Evolutionary conservation across 2,888 invertebrate species (phyloP).

Genomic region (Herminia tarsipennalis): DNA sequence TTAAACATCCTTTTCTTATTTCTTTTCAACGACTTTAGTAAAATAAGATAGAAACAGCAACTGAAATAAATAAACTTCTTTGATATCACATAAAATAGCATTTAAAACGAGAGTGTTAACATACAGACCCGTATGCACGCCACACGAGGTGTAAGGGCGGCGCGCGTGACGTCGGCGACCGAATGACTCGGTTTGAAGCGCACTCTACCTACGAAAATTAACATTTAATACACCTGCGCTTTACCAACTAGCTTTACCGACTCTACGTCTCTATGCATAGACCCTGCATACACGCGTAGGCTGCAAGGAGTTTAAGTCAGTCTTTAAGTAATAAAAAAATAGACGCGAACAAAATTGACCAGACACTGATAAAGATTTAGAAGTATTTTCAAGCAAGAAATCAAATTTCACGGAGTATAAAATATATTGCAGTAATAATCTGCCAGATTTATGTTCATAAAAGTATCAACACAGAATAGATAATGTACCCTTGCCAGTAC

Average conservation of each 20-base stretch:
- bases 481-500: too few relatives aligned
- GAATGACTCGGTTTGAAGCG: slow-evolving; percentile 26
- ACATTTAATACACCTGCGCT: slow-evolving; percentile 39
- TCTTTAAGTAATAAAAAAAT: not conserved
- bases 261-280: not conserved
- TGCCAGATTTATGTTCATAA: too few relatives aligned
- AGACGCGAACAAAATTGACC: not conserved
- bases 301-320: not conserved
- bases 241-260: slow-evolving; percentile 11
- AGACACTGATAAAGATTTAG: too few relatives aligned
- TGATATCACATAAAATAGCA: not conserved
- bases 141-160: slow-evolving; percentile 17
- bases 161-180: slow-evolving; percentile 18
- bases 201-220: slow-evolving; percentile 32
- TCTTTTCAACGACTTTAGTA: too few relatives aligned
- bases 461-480: too few relatives aligned
- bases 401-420: too few relatives aligned
- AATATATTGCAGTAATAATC: too few relatives aligned
- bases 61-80: too few relatives aligned
- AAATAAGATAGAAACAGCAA: too few relatives aligned
- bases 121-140: not conserved
- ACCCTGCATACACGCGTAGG: not conserved
- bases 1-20: too few relatives aligned
- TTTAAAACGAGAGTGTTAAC: not conserved
- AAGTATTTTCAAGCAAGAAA: too few relatives aligned